Base-by-base conservation (phyloP, 1,140 invertebrate genomes). In the Dufourea novaeangliae region DNA sequence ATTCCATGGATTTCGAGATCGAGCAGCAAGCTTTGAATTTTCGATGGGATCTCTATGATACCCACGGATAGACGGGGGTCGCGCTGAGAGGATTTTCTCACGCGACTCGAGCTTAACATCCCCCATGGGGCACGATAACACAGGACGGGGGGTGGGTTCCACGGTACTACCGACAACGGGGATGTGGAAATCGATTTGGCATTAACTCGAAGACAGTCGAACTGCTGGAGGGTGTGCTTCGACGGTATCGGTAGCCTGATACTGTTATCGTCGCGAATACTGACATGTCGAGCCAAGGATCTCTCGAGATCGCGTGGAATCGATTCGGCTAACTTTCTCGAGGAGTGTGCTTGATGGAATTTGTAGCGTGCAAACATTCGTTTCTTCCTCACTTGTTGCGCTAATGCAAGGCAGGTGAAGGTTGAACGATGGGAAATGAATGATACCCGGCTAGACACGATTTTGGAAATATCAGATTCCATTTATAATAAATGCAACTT, bases 111-210 rank as follows among this genome's bases (percentile, higher is more conserved):
- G 46, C 25, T 44, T 62, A 37, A 25, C 34, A 27, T 66, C 32
- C 61, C n/a, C 34, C 71, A 73, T 41, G 46, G 46, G 71, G 61
- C n/a, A n/a, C n/a, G 20, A 25, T 4, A 20, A 50, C 46, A 54
- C 57, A 11, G 25, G 25, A 27, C n/a, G 17, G 41, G 14, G 25
- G 59, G 70, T 37, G 39, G n/a, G 32, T 52, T n/a, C 8, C 29
- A 50, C 8, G 67, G 41, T 68, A 64, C 64, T 25, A 14, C 20
- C 29, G 27, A 64, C n/a, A n/a, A n/a, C n/a, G 29, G 17, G 57
- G 59, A n/a, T 59, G 44, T n/a, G n/a, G n/a, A 34, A 63, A 82
- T 82, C 61, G 73, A 82, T 82, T 29, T 62, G 66, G 11, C 46
- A 64, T 82, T 77, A 81, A 81, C 10, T 14, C 39, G 20, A 52